These are phyloP conservation scores for Cephus pygmeus DNA, from an alignment of 2,888 invertebrate species.

Conservation along the genomic window DNA sequence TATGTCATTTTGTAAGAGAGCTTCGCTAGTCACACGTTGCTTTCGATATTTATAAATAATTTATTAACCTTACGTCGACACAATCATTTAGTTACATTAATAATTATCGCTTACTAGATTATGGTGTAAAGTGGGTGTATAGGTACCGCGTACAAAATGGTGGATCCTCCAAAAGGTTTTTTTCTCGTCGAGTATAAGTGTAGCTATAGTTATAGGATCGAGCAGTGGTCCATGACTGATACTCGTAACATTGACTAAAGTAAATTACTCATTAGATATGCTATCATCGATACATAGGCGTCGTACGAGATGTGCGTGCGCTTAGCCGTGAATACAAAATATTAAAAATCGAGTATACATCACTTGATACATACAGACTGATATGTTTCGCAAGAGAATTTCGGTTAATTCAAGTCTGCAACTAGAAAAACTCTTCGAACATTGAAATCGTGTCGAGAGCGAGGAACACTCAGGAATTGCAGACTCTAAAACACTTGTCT, in stretches of 20 bases:
- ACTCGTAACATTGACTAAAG: not conserved
- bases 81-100: conserved; percentile 32
- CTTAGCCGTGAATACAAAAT: not conserved
- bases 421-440: not conserved
- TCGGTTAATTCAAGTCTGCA: not conserved
- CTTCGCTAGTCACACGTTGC: not conserved
- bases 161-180: conserved; percentile 22
- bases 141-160: conserved; percentile 46
- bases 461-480: not conserved
- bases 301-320: not conserved
- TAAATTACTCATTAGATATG: not conserved
- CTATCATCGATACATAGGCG: not conserved
- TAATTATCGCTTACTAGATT: conserved; percentile 20
- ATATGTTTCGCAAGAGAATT: not conserved
- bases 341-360: not conserved
- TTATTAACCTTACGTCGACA: conserved; percentile 44
- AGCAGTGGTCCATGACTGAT: not conserved
- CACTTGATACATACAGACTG: not conserved
- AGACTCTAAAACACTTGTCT: not conserved
- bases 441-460: not conserved
- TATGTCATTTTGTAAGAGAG: not conserved
- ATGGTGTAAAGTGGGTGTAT: conserved; percentile 52
- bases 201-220: not conserved
- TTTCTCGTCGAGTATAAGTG: not conserved
- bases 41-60: conserved; percentile 46